Conservation (phyloP, 2,113 vertebrate genomes). For the Chloropsis hardwickii region DNA sequence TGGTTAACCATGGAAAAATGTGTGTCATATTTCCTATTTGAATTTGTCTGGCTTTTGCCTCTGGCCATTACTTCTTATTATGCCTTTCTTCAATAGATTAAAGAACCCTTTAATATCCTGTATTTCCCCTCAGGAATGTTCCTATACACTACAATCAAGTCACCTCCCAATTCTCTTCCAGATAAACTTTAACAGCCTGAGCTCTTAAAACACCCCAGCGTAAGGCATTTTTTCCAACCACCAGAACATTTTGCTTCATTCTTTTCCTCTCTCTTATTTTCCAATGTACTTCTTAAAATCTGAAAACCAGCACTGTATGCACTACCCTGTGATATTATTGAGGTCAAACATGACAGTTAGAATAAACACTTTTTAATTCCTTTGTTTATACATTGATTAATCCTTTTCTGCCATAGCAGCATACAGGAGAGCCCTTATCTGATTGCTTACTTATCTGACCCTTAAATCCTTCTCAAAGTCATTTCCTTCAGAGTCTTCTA, state of each 20-base stretch:
- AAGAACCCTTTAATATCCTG: slow-evolving; percentile 45
- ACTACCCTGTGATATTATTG: background rate
- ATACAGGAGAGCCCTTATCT: background rate
- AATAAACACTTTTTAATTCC: background rate
- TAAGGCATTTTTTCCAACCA: background rate
- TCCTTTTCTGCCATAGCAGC: background rate
- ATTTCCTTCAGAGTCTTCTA: background rate
- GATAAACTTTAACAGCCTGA: background rate
- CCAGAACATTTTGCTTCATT: background rate
- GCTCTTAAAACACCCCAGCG: background rate
- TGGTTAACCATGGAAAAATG: slow-evolving; percentile 41
- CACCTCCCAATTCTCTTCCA: background rate
- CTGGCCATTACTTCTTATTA: slow-evolving; percentile 10
- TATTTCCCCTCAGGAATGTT: slow-evolving; percentile 16
- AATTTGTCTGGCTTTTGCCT: slow-evolving; percentile 28
- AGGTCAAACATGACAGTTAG: background rate
- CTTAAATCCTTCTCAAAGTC: background rate
- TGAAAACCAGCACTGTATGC: background rate
- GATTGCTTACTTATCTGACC: background rate
- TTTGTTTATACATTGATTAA: slow-evolving; percentile 1
- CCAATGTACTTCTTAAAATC: background rate
- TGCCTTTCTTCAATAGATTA: slow-evolving; percentile 37
- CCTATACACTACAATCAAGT: background rate
- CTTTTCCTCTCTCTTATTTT: background rate
- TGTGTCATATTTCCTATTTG: background rate